phyloP scores from a whole-genome alignment of 2,113 vertebrate genomes.

The Coreoperca whiteheadi region DNA sequence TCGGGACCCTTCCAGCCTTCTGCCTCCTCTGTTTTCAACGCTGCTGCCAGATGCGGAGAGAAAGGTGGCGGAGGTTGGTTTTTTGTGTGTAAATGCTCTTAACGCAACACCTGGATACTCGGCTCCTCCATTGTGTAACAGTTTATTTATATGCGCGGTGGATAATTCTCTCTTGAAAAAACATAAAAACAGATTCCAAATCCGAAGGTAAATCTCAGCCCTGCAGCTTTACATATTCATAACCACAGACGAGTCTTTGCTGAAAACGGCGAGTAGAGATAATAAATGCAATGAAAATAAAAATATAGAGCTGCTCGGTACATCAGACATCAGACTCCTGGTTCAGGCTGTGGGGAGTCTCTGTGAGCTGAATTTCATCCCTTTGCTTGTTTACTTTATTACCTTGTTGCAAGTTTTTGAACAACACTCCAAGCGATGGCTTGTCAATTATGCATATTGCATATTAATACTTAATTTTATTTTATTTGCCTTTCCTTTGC shows the following conservation, averaged over 20 bases:
- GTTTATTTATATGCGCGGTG: conserved; percentile 28
- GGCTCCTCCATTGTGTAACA: conserved; percentile 6
- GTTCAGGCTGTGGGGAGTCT: conserved; percentile 10
- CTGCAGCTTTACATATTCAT: conserved; percentile 57
- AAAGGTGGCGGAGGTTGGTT: neutral
- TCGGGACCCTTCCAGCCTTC: neutral
- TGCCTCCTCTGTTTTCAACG: neutral
- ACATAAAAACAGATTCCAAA: neutral
- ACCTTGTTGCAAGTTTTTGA: conserved; percentile 66
- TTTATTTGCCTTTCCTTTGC: conserved; percentile 71
- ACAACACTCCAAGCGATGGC: conserved; percentile 57
- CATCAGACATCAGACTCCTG: conserved; percentile 10
- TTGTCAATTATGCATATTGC: conserved; percentile 77
- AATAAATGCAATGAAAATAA: conserved; percentile 34
- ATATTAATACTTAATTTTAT: conserved; percentile 80
- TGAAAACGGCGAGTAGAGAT: conserved; percentile 11
- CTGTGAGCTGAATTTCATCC: conserved; percentile 29
- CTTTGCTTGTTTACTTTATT: conserved; percentile 64
- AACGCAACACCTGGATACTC: conserved; percentile 27
- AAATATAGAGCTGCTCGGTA: conserved; percentile 1
- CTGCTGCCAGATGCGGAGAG: neutral
- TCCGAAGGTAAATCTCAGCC: conserved; percentile 42
- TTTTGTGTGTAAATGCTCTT: neutral
- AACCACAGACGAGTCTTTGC: conserved; percentile 21
- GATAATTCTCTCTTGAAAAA: neutral